Evolutionary conservation across 2,797 vertebrate genomes (phyloP).

Genomic region (Ibycter americanus): DNA sequence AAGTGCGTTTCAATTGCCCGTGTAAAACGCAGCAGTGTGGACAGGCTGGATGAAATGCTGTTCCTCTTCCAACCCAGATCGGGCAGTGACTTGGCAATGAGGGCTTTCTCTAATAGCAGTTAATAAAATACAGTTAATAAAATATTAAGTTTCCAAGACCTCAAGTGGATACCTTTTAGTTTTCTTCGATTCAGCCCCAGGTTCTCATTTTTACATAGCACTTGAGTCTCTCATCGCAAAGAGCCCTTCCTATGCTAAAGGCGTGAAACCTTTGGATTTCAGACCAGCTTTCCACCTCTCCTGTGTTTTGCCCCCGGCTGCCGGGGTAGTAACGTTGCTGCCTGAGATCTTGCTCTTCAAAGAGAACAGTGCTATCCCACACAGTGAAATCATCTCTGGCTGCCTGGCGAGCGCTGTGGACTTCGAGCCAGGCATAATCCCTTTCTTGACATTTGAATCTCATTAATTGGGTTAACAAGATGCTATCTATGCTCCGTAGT

Average conservation of each 20-base stretch:
- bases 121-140: not conserved
- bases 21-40: not conserved
- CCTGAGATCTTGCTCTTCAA: not conserved
- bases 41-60: not conserved
- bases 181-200: not conserved
- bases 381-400: constrained; percentile 17
- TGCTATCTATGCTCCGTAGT: constrained; percentile 2
- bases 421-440: constrained; percentile 21
- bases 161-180: not conserved
- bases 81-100: not conserved
- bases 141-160: not conserved
- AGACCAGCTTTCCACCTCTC: not conserved
- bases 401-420: not conserved
- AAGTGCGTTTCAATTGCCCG: fast-evolving
- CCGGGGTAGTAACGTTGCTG: not conserved
- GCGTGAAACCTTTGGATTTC: not conserved
- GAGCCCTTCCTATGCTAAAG: not conserved
- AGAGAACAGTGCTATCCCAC: not conserved
- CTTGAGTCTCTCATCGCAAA: not conserved
- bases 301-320: not conserved
- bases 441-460: constrained; percentile 45
- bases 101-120: not conserved
- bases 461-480: constrained; percentile 51
- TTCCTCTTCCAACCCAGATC: not conserved
- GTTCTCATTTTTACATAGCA: not conserved